Percentiles rank a stretch among this genome's conserved stretches.
These are phyloP conservation scores for Volucella zonaria DNA, from an alignment of 2,888 invertebrate species.

Conservation along the genomic window DNA sequence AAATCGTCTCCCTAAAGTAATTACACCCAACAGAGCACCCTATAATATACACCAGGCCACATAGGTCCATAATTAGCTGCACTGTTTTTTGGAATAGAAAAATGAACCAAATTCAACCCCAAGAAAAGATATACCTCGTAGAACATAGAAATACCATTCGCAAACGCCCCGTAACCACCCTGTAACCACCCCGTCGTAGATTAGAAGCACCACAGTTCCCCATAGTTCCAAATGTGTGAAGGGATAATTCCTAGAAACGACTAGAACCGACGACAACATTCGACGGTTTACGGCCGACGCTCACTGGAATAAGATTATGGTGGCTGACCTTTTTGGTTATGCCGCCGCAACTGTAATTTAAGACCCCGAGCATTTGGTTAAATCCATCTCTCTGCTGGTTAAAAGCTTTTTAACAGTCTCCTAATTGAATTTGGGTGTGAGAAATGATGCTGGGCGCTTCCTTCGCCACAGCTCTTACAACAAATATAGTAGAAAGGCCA, in stretches of 20 bases:
- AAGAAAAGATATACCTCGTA: not conserved
- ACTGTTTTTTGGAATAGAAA: conserved; percentile 31
- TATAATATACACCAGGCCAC: conserved; percentile 23
- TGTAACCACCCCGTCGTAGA: not conserved
- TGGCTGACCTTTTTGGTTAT: conserved; percentile 67
- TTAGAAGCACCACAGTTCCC: conserved; percentile 20
- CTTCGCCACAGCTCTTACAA: not conserved
- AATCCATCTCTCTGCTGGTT: conserved; percentile 52
- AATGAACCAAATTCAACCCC: conserved; percentile 7
- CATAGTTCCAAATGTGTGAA: not conserved
- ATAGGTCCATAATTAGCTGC: conserved; percentile 60
- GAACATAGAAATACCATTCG: conserved; percentile 18
- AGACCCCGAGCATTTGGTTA: conserved; percentile 56
- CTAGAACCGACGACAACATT: not conserved
- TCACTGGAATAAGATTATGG: conserved; percentile 55
- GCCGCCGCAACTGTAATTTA: conserved; percentile 69
- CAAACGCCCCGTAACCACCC: not conserved
- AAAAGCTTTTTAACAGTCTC: conserved; percentile 68
- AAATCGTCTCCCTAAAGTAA: conserved; percentile 32
- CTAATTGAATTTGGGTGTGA: conserved; percentile 67
- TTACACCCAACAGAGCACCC: conserved; percentile 24
- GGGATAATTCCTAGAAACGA: not conserved
- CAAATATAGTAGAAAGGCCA: too few species aligned
- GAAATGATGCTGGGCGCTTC: conserved; percentile 12
- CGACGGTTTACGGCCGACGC: not conserved